phyloP scores from a whole-genome alignment of 2,888 invertebrate species.

The Pemphredon lugubris region DNA sequence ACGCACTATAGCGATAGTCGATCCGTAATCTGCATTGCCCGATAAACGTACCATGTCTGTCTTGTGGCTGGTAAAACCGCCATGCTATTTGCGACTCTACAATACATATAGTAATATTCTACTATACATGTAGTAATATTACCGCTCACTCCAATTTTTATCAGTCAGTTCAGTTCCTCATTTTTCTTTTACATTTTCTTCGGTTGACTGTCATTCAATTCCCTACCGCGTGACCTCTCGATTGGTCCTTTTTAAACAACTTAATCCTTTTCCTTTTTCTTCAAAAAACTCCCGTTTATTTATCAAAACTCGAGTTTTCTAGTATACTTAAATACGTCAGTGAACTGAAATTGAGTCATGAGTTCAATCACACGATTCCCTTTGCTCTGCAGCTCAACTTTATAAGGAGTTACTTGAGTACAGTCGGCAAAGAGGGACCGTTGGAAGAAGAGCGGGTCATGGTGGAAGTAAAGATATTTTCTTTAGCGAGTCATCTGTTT shows the following conservation, averaged over 20 bases:
- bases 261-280: too few species aligned
- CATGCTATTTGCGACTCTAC: slow-evolving; percentile 56
- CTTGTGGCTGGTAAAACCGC: slow-evolving; percentile 49
- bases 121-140: too few species aligned
- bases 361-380: not conserved
- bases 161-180: too few species aligned
- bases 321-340: too few species aligned
- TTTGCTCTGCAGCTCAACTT: slow-evolving; percentile 78
- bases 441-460: slow-evolving; percentile 84
- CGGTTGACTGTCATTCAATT: too few species aligned
- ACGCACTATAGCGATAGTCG: slow-evolving; percentile 80
- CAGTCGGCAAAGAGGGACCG: slow-evolving; percentile 79
- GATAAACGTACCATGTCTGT: slow-evolving; percentile 59
- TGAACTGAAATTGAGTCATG: not conserved
- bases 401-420: slow-evolving; percentile 79
- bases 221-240: too few species aligned
- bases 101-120: too few species aligned
- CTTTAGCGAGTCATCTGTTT: slow-evolving; percentile 94
- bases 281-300: too few species aligned
- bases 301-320: too few species aligned
- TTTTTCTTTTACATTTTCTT: too few species aligned
- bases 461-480: slow-evolving; percentile 91
- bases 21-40: slow-evolving; percentile 67
- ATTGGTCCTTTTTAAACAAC: too few species aligned
- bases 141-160: slow-evolving; percentile 15